phyloP scores from a whole-genome alignment of 1,140 invertebrate genomes.

The Neelides sp. region DNA sequence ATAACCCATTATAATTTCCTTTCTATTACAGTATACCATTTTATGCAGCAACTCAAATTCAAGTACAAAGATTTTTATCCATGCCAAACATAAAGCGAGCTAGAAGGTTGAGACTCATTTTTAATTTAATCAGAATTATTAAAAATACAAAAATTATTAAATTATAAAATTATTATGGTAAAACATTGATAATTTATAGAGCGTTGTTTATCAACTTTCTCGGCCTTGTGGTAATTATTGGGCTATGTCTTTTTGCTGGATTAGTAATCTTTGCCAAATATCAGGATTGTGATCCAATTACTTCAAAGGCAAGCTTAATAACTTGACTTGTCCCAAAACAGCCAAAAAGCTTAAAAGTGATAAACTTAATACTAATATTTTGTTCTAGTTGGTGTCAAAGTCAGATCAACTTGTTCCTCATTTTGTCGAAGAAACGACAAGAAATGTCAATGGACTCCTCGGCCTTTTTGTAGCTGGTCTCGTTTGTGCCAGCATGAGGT shows the following conservation, averaged over 20 bases:
- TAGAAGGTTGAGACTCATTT: slow-evolving; percentile 9
- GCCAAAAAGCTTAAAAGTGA: no score
- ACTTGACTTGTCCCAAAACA: slow-evolving; percentile 39
- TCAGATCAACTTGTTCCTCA: slow-evolving; percentile 39
- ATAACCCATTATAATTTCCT: no score
- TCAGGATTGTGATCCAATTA: slow-evolving; percentile 39
- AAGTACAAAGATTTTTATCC: slow-evolving; percentile 24
- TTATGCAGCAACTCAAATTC: slow-evolving; percentile 25
- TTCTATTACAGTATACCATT: no score
- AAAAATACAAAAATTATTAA: not conserved
- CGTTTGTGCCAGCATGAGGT: slow-evolving; percentile 20
- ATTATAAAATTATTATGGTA: not conserved
- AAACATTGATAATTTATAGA: slow-evolving; percentile 10
- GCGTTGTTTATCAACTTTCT: slow-evolving; percentile 37
- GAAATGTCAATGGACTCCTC: slow-evolving; percentile 34
- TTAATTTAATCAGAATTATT: not conserved
- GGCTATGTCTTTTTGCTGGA: slow-evolving; percentile 32
- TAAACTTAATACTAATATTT: not conserved
- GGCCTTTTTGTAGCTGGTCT: slow-evolving; percentile 22
- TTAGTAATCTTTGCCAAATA: slow-evolving; percentile 42
- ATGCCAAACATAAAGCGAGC: slow-evolving; percentile 23
- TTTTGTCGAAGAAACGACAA: slow-evolving; percentile 42
- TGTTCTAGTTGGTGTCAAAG: slow-evolving; percentile 34
- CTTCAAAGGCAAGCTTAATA: slow-evolving; percentile 34
- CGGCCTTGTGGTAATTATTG: slow-evolving; percentile 16